Evolutionary conservation across 2,113 vertebrate genomes (phyloP), one percentile per base, ranked within the genome.

Genomic region (Hippocampus comes): DNA sequence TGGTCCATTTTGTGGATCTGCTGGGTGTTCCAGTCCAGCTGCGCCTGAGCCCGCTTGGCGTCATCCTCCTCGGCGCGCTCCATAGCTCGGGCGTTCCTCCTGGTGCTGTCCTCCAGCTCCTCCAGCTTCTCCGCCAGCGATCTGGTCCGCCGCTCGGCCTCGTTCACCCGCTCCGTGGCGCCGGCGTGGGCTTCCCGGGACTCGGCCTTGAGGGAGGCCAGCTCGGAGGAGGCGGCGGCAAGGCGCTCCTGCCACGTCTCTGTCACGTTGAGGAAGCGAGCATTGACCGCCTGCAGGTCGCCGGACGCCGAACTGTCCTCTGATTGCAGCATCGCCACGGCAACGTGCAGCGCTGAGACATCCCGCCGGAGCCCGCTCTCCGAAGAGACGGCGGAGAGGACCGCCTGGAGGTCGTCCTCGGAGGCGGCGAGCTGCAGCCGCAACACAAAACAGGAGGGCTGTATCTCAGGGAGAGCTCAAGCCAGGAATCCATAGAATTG

Each of bases 391-490:
- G 92, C 85, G 67, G 93, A 89, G 56, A 91, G 90, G 68, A 91
- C 91, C 78, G 92, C 92, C 82, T 5, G 92, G 41, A 96, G 92
- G 83, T 89, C 83, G 27, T 87, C 91, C 81, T 95, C 93, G 34
- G 95, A 94, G 76, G 94, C 90, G 63, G 93, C 92, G 85, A 98
- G 94, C 97, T 99, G 94, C 87, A 94, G 94, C 94, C 94, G 67
- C 90, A 96, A 98, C 94, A 98, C 88, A 98, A 95, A 94, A 95
- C 91, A 97, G 74, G 82, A 80, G 85, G 85, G 83, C 89, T 78
- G 81, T 90, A 88, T 90, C 78, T 88, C 79, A 79, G 80, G 81
- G 72, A 78, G 68, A 73, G 84, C 70, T 77, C 9, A 23, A 17
- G 30, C 30, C 53, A 6, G 51, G 10, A 43, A 38, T 15, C 9